A percentile compares a stretch with the other conserved stretches of the same genome.
Evolutionary conservation across 2,888 invertebrate species (phyloP).

Genomic region (Eilema griseolum): DNA sequence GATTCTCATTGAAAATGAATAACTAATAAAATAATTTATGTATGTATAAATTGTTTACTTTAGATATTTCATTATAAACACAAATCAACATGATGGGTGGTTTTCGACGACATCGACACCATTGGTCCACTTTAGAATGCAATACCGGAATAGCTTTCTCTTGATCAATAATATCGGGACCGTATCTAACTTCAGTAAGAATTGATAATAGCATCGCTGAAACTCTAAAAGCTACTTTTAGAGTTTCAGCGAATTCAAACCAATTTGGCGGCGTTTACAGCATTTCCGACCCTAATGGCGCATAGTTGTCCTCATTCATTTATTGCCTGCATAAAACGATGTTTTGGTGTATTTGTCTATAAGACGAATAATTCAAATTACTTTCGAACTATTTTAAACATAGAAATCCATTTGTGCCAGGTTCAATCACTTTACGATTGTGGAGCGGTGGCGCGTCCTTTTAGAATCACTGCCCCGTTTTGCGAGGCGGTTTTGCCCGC

Average conservation of each 20-base stretch:
- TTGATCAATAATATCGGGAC: not conserved
- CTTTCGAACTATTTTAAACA: not conserved
- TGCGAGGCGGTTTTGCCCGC: not conserved
- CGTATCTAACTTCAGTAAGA: not conserved
- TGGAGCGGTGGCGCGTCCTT: not conserved
- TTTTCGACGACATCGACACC: not conserved
- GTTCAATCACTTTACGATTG: not conserved
- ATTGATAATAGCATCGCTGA: not conserved
- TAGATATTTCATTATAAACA: not conserved
- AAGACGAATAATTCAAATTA: not conserved
- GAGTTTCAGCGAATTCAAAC: not conserved
- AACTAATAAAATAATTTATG: too few relatives aligned
- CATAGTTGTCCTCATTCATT: constrained; percentile 4
- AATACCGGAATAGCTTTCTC: not conserved
- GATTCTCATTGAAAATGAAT: too few relatives aligned
- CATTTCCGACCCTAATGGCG: not conserved
- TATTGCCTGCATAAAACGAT: not conserved
- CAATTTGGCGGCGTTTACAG: constrained; percentile 1
- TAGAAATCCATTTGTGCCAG: not conserved
- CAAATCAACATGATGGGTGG: not conserved
- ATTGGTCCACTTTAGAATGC: not conserved
- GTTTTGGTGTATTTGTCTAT: not conserved
- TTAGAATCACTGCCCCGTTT: not conserved
- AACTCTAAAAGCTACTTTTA: too few relatives aligned
- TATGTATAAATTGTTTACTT: not conserved